These are phyloP conservation scores for Limosa lapponica DNA, from an alignment of 2,797 vertebrate genomes.

Conservation along the genomic window DNA sequence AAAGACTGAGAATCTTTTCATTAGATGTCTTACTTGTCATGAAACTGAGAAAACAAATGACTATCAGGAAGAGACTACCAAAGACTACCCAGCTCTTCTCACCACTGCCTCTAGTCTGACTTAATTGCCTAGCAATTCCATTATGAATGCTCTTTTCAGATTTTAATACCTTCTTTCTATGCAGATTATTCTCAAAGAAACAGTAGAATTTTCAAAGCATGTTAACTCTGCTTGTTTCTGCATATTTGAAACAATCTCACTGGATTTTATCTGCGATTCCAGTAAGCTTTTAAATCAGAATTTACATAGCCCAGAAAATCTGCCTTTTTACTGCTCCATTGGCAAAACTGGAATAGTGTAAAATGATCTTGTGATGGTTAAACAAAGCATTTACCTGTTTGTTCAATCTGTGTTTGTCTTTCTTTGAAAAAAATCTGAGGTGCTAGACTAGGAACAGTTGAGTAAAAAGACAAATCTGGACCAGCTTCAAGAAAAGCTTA, in stretches of 20 bases:
- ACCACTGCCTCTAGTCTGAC: not conserved
- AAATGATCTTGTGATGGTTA: not conserved
- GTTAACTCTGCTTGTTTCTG: not conserved
- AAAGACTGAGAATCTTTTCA: not conserved
- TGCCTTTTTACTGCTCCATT: not conserved
- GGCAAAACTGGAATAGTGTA: not conserved
- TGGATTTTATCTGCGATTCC: not conserved
- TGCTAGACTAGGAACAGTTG: not conserved
- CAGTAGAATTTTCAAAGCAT: not conserved
- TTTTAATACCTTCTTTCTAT: slow-evolving; percentile 14
- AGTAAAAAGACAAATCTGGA: not conserved
- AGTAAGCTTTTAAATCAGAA: not conserved
- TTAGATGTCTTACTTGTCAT: not conserved
- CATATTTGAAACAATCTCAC: not conserved
- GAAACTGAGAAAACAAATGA: not conserved
- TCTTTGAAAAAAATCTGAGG: not conserved
- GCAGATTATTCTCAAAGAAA: slow-evolving; percentile 35
- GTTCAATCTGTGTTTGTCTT: not conserved
- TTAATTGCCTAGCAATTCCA: not conserved
- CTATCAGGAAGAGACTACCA: not conserved
- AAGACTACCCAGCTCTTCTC: not conserved
- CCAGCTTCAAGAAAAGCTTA: not conserved
- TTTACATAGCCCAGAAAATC: not conserved
- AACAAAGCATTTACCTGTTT: not conserved
- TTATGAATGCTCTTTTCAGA: not conserved